Base-by-base conservation (phyloP, 2,797 vertebrate species). In the Erpetoichthys calabaricus region DNA sequence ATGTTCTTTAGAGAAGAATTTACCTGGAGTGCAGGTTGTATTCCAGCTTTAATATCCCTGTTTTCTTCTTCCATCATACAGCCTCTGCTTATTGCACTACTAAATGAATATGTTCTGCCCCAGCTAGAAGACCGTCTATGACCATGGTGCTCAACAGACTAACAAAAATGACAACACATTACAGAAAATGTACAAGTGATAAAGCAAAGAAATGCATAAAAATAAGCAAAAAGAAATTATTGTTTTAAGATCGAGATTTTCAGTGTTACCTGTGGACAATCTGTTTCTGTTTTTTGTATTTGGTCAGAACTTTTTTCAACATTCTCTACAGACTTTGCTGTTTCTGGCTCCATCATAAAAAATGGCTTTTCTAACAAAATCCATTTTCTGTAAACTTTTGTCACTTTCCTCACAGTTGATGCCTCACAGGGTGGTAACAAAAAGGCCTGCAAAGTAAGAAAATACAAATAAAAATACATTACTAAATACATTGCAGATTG, bases 381-480 rank as follows among this genome's bases (percentile, higher is more conserved):
- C 96, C 96, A 98, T 68, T 91, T 98, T 60, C 88, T 89, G 65
- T 99, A 99, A 0, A 99, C 94, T 72, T 92, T 93, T 55, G 98
- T 89, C 51, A 98, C 93, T 73, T 97, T 98, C 63, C 90, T 86
- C 54, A 88, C 92, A 44, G 91, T 81, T 0, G 91, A 91, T 6
- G 92, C 72, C 66, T 99, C 95, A 56, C 89, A 96, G 25, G 95
- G 92, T 0, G 96, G 96, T 71, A 99, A 72, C 63, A 98, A 70
- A 74, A 99, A 98, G 54, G 95, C 96, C 95, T 99, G 52, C 25
- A 64, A 62, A 10, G 7, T 45, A 2, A 73, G 58, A 66, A 3
- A 5, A 9, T 8, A 54, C 7, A 49, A 49, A 49, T 49, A 49
- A 49, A 49, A 3, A 4, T 7, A 49, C n/a, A 7, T 49, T 7